A percentile compares a stretch with the other conserved stretches of the same genome.
phyloP scores from a whole-genome alignment of 1,140 invertebrate species.

The Diploscapter pachys region DNA sequence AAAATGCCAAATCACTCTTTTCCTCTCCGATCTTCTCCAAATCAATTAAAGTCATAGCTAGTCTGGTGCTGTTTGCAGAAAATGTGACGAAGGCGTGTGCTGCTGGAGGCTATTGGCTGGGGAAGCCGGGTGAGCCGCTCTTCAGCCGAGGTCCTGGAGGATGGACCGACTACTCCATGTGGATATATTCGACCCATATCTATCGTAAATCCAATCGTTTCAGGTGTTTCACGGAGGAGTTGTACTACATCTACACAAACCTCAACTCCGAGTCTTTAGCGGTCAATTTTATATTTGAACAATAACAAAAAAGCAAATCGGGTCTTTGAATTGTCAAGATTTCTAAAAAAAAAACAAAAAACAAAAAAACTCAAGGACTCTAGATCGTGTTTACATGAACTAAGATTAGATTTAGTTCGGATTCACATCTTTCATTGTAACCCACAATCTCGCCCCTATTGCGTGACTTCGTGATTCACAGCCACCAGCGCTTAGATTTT shows the following conservation, averaged over 20 bases:
- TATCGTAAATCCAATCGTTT: no score
- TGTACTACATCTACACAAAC: constrained; percentile 61
- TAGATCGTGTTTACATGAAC: no score
- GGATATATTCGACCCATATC: no score
- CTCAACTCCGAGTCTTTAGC: constrained; percentile 53
- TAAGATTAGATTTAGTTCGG: no score
- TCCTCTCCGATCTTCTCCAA: no score
- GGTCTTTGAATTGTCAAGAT: no score
- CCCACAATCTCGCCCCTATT: no score
- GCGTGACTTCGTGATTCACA: no score
- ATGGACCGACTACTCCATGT: constrained; percentile 79
- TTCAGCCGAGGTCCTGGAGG: constrained; percentile 62
- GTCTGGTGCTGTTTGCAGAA: constrained; percentile 63
- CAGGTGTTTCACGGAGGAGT: constrained; percentile 73
- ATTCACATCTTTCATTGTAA: neutral
- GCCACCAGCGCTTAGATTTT: no score
- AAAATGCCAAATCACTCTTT: no score
- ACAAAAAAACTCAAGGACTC: no score
- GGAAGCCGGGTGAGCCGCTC: constrained; percentile 58
- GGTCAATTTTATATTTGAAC: constrained; percentile 24
- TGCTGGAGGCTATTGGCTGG: constrained; percentile 72
- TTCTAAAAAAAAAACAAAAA: no score
- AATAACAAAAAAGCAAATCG: neutral
- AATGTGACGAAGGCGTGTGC: constrained; percentile 73
- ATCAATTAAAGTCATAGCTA: neutral